These are phyloP conservation scores for Psilopogon haemacephalus DNA, from an alignment of 2,113 vertebrate genomes.

Conservation along the genomic window DNA sequence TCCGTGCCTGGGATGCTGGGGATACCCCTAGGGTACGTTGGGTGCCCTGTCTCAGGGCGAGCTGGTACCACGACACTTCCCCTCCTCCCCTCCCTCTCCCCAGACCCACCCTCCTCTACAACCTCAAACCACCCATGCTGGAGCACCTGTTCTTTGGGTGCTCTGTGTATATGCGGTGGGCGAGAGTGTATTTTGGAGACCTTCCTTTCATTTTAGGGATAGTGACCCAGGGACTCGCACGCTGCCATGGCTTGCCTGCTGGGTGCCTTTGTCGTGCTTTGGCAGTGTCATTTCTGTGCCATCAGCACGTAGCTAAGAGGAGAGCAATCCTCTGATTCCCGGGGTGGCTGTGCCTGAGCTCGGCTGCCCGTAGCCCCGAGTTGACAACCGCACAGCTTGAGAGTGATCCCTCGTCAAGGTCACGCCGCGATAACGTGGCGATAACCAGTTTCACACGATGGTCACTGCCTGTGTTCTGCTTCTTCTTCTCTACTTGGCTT, in stretches of 20 bases:
- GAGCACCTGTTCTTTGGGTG: neutral
- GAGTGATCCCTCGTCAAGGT: neutral
- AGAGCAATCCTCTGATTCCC: rapidly evolving
- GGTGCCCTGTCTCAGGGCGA: neutral
- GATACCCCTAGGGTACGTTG: neutral
- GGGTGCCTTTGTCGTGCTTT: rapidly evolving
- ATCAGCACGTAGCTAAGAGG: rapidly evolving
- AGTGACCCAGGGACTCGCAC: rapidly evolving
- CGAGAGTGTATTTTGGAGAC: neutral
- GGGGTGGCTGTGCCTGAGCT: neutral
- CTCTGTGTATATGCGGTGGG: neutral
- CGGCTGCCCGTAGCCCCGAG: rapidly evolving
- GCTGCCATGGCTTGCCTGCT: rapidly evolving
- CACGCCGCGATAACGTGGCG: rapidly evolving
- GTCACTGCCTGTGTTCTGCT: neutral
- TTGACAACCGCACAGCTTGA: rapidly evolving
- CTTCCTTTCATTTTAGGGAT: neutral
- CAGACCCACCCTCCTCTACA: no score
- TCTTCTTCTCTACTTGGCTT: neutral
- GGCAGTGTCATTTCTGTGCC: rapidly evolving
- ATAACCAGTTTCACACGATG: neutral
- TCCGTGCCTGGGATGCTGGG: neutral
- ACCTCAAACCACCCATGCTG: neutral
- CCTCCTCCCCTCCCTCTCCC: rapidly evolving
- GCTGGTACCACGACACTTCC: neutral